phyloP scores from a whole-genome alignment of 1,140 invertebrate genomes.

The Megalopta genalis region DNA sequence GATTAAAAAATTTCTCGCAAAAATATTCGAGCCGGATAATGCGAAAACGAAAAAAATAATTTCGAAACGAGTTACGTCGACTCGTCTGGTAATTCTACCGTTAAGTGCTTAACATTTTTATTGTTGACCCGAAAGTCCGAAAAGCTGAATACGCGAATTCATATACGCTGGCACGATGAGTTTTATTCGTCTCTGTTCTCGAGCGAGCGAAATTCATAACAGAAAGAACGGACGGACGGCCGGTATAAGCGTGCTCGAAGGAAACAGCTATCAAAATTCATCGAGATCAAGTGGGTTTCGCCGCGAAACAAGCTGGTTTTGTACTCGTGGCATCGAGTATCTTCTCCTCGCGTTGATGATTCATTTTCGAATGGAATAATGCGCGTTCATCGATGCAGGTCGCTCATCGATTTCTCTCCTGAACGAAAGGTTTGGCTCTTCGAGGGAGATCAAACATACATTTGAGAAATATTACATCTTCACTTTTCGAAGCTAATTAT shows the following conservation, averaged over 20 bases:
- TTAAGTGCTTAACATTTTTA: too few relatives aligned
- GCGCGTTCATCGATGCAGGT: constrained; percentile 15
- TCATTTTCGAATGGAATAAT: constrained; percentile 42
- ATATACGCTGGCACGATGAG: not conserved
- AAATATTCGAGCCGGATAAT: too few relatives aligned
- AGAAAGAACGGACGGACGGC: not conserved
- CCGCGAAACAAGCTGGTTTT: not conserved
- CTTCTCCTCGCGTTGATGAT: not conserved
- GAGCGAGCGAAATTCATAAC: not conserved
- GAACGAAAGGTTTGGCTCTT: not conserved
- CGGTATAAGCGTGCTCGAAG: not conserved
- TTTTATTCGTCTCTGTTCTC: not conserved
- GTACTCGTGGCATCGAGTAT: not conserved
- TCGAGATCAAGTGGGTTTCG: constrained; percentile 6
- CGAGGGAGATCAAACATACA: constrained; percentile 2
- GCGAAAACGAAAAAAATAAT: too few relatives aligned
- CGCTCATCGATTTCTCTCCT: constrained; percentile 43
- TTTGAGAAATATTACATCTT: not conserved
- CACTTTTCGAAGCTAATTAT: too few relatives aligned
- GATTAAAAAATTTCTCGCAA: too few relatives aligned
- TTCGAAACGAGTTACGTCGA: too few relatives aligned
- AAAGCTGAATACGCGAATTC: too few relatives aligned
- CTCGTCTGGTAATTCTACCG: too few relatives aligned
- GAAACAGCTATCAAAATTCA: not conserved
- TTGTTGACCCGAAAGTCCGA: too few relatives aligned